Evolutionary conservation across 1,140 invertebrate species (phyloP).

Genomic region (Dendroctonus valens): DNA sequence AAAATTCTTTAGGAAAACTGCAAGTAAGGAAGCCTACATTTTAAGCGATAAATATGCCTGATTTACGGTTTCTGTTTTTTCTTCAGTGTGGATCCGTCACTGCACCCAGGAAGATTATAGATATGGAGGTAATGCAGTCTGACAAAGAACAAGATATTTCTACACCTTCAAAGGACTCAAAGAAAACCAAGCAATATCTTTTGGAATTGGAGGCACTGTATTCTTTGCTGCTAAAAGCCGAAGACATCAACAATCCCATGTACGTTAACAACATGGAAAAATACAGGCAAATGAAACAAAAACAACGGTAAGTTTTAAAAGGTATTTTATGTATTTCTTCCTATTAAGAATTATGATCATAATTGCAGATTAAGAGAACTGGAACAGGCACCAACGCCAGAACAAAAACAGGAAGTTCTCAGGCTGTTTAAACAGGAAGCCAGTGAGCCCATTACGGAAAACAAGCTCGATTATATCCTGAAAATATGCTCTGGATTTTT

Average conservation of each 20-base stretch:
- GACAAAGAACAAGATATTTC: slow-evolving; percentile 56
- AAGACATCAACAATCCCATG: slow-evolving; percentile 71
- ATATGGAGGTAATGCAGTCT: slow-evolving; percentile 73
- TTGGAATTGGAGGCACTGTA: slow-evolving; percentile 80
- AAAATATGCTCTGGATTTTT: slow-evolving; percentile 63
- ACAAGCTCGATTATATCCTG: slow-evolving; percentile 55
- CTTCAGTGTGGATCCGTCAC: slow-evolving; percentile 81
- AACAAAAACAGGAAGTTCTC: slow-evolving; percentile 57
- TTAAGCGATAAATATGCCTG: background rate
- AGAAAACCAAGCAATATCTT: slow-evolving; percentile 73
- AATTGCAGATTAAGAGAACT: slow-evolving; percentile 46
- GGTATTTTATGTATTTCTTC: background rate
- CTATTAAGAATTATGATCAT: slow-evolving; percentile 14
- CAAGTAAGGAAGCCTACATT: slow-evolving; percentile 51
- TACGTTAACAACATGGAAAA: slow-evolving; percentile 64
- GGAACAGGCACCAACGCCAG: slow-evolving; percentile 53
- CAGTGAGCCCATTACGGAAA: slow-evolving; percentile 46
- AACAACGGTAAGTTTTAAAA: slow-evolving; percentile 39
- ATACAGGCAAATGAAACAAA: slow-evolving; percentile 50
- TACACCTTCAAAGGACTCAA: slow-evolving; percentile 54
- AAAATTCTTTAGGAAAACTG: slow-evolving; percentile 87
- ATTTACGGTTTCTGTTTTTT: slow-evolving; percentile 12
- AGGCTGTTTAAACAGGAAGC: slow-evolving; percentile 48
- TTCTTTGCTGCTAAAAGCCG: slow-evolving; percentile 65
- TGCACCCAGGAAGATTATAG: slow-evolving; percentile 90